Conservation (phyloP, 64 coral and sea anemone genomes). For the Catalaphyllia jardinei region DNA sequence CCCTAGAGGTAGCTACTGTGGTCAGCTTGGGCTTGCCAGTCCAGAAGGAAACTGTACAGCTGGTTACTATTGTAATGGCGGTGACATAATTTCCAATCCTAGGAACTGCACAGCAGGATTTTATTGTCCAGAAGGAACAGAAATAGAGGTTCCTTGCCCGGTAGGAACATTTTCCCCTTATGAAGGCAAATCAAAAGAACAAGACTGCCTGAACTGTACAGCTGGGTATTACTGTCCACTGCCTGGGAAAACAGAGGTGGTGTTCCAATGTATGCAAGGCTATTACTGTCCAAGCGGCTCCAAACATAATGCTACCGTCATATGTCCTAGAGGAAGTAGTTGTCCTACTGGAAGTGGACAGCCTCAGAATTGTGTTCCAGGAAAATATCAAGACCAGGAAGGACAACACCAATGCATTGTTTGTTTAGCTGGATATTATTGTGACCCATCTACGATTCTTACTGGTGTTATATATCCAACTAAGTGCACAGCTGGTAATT, state of each 20-base stretch:
- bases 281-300: conserved; percentile 94
- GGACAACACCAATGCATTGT: conserved; percentile 77
- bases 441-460: conserved; percentile 69
- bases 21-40: conserved; percentile 60
- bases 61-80: conserved; percentile 81
- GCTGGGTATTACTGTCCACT: conserved; percentile 91
- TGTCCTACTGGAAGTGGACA: conserved; percentile 69
- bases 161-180: conserved; percentile 86
- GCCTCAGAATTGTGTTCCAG: conserved; percentile 72
- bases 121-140: conserved; percentile 84
- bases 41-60: conserved; percentile 85
- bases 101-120: conserved; percentile 72
- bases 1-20: conserved; percentile 79
- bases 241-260: conserved; percentile 72
- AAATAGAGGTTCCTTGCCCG: conserved; percentile 71
- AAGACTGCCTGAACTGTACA: conserved; percentile 89
- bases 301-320: conserved; percentile 78
- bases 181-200: conserved; percentile 67
- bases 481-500: conserved; percentile 80
- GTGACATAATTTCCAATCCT: conserved; percentile 68
- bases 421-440: conserved; percentile 78
- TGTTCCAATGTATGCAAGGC: conserved; percentile 95
- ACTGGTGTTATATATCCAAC: conserved; percentile 79
- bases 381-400: conserved; percentile 87
- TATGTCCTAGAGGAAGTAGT: conserved; percentile 74